These are phyloP conservation scores for Limnephilus marmoratus DNA, from an alignment of 2,888 invertebrate species.

Conservation along the genomic window DNA sequence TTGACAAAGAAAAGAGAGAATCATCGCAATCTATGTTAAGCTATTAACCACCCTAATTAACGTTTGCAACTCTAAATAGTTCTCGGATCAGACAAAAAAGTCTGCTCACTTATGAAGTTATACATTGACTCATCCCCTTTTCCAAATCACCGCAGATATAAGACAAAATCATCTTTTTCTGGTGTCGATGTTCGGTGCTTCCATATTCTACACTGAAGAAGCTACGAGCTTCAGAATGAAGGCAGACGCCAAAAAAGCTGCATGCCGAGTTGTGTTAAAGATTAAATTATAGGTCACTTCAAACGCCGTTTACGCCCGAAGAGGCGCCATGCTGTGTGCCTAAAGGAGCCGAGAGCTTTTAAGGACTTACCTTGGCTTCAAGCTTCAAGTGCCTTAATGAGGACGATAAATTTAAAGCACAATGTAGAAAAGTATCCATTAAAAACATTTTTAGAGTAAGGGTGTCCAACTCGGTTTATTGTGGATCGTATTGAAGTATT, in stretches of 20 bases:
- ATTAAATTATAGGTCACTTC: constrained; percentile 42
- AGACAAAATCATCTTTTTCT: neutral
- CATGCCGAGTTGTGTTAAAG: neutral
- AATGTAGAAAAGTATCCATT: neutral
- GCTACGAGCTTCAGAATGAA: neutral
- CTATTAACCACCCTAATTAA: too few species aligned
- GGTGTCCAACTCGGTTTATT: neutral
- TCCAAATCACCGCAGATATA: neutral
- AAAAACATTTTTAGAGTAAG: neutral
- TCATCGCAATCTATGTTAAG: too few species aligned
- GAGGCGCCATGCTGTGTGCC: constrained; percentile 3
- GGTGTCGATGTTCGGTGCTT: neutral
- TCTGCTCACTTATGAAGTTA: too few species aligned
- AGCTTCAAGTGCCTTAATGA: neutral
- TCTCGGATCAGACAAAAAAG: too few species aligned
- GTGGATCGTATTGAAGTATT: too few species aligned
- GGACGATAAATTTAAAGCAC: constrained; percentile 29
- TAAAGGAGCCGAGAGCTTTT: constrained; percentile 26
- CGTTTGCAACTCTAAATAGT: too few species aligned
- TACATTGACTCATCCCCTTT: too few species aligned
- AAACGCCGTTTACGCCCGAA: constrained; percentile 21
- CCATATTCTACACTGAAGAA: neutral
- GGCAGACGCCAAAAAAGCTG: neutral
- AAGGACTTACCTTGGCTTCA: neutral
- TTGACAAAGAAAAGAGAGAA: too few species aligned